phyloP scores from a whole-genome alignment of 2,888 invertebrate genomes.

The Phalera bucephala region DNA sequence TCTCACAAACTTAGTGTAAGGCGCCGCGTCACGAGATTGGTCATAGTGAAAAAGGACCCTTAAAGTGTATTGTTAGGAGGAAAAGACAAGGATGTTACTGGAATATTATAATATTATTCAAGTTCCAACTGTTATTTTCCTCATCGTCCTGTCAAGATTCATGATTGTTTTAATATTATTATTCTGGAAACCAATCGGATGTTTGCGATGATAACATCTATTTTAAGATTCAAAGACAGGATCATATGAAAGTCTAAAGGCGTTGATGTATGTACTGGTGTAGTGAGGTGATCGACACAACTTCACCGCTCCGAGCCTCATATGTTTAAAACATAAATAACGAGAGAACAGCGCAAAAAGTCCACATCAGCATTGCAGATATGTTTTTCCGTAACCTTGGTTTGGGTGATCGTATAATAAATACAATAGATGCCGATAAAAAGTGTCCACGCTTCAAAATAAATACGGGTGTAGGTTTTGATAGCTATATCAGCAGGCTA shows the following conservation, averaged over 20 bases:
- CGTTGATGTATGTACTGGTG: conserved; percentile 26
- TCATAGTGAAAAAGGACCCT: no score
- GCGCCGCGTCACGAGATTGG: no score
- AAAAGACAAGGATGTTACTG: no score
- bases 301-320: conserved; percentile 50
- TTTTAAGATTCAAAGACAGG: conserved; percentile 21
- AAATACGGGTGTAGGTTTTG: no score
- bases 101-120: no score
- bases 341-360: conserved; percentile 64
- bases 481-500: no score
- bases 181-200: conserved; percentile 13
- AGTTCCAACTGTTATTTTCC: no score
- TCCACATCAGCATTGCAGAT: conserved; percentile 68
- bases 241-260: conserved; percentile 30
- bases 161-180: no score
- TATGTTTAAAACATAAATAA: conserved; percentile 65
- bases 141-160: no score
- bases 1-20: no score
- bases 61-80: no score
- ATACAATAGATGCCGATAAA: conserved; percentile 34
- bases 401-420: conserved; percentile 56
- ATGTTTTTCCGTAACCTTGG: conserved; percentile 71
- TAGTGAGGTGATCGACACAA: conserved; percentile 65
- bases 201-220: conserved; percentile 20
- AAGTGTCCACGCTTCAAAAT: conserved; percentile 22